A percentile compares a stretch with the other conserved stretches of the same genome.
Evolutionary conservation across 1,140 invertebrate genomes (phyloP).

Genomic region (Papilio xuthus): DNA sequence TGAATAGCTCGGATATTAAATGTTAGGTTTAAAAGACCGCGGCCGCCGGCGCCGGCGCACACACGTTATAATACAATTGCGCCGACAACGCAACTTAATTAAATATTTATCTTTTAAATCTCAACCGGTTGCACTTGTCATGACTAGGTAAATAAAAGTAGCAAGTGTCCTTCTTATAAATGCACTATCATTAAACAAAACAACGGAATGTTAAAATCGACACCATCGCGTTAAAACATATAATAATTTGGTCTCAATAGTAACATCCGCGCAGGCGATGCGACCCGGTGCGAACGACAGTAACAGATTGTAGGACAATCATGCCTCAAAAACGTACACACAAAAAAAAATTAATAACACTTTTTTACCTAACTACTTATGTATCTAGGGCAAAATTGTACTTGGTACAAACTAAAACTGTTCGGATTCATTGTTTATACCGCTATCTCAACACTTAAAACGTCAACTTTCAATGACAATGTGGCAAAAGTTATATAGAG

Average conservation of each 20-base stretch:
- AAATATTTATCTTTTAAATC: constrained; percentile 73
- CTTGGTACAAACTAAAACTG: constrained; percentile 79
- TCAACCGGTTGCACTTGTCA: constrained; percentile 79
- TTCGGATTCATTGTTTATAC: constrained; percentile 59
- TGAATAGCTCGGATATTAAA: constrained; percentile 63
- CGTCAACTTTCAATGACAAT: constrained; percentile 51
- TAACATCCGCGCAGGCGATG: constrained; percentile 73
- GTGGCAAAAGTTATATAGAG: constrained; percentile 69
- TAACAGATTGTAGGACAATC: constrained; percentile 69
- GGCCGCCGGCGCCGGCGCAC: constrained; percentile 51
- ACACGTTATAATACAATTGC: constrained; percentile 73
- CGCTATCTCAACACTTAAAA: constrained; percentile 50
- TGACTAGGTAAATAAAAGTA: constrained; percentile 79
- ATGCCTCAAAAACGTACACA: constrained; percentile 72
- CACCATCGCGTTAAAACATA: constrained; percentile 79
- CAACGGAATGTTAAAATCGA: constrained; percentile 81
- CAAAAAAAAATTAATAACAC: constrained; percentile 70
- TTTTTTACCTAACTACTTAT: constrained; percentile 80
- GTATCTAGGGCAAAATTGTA: constrained; percentile 78
- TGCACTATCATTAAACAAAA: constrained; percentile 62
- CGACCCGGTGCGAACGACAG: constrained; percentile 62
- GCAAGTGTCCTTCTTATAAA: constrained; percentile 74
- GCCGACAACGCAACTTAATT: constrained; percentile 49
- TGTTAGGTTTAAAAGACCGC: constrained; percentile 44
- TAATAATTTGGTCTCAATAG: constrained; percentile 81